A percentile compares a stretch with the other conserved stretches of the same genome.
Conservation (phyloP, 1,140 invertebrate genomes). For the Drosophila arawakana region DNA sequence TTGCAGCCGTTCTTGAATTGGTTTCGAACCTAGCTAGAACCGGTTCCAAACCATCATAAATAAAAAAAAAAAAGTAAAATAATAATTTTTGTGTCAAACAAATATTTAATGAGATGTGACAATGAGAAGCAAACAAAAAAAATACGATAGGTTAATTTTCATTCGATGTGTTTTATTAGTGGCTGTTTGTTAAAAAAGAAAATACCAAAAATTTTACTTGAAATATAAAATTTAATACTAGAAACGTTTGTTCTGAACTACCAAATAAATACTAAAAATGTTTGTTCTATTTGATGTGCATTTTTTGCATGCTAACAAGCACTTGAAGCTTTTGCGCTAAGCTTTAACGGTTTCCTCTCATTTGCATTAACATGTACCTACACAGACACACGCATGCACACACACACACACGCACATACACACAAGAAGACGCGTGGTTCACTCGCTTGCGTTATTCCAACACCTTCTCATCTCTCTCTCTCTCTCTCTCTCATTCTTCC, state of each 20-base stretch:
- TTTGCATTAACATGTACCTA: background rate
- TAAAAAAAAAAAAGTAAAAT: slow-evolving; percentile 5
- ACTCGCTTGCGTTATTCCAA: slow-evolving; percentile 2
- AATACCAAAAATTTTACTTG: too few relatives aligned
- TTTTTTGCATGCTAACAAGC: slow-evolving; percentile 8
- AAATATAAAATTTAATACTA: too few relatives aligned
- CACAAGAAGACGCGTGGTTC: background rate
- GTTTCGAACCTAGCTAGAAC: slow-evolving; percentile 12
- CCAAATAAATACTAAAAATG: slow-evolving; percentile 2
- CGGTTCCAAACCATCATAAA: slow-evolving; percentile 10
- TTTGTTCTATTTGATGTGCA: slow-evolving; percentile 6
- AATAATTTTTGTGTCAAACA: slow-evolving; percentile 7
- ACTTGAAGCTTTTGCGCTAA: slow-evolving; percentile 12
- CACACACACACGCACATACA: background rate
- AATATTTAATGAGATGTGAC: slow-evolving; percentile 13
- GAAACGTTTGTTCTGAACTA: background rate
- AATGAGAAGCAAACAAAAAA: background rate
- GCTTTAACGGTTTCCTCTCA: slow-evolving; percentile 17
- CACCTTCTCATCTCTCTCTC: background rate
- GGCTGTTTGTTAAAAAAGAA: too few relatives aligned
- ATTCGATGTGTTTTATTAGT: slow-evolving; percentile 3
- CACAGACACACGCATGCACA: background rate
- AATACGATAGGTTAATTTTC: background rate
- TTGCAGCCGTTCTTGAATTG: slow-evolving; percentile 8
- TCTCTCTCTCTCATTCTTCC: background rate